phyloP scores from a whole-genome alignment of 2,888 invertebrate genomes.

The Gari tellinella region DNA sequence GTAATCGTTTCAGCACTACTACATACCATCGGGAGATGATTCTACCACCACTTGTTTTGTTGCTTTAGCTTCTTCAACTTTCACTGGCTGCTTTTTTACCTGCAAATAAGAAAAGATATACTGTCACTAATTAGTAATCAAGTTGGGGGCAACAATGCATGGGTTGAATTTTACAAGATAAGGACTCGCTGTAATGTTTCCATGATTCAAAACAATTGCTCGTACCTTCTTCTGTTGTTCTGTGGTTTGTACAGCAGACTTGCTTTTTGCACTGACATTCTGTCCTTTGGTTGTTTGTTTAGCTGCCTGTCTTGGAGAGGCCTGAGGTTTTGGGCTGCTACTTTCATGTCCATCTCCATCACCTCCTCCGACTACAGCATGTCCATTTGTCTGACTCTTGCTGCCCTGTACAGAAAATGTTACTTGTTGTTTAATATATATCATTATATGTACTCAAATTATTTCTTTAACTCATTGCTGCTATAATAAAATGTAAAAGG shows the following conservation, averaged over 20 bases:
- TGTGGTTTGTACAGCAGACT: slow-evolving; percentile 34
- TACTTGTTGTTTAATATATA: too few relatives aligned
- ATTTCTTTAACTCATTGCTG: too few relatives aligned
- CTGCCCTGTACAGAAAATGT: slow-evolving; percentile 42
- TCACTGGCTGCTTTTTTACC: slow-evolving; percentile 50
- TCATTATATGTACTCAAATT: too few relatives aligned
- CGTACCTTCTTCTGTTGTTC: slow-evolving; percentile 61
- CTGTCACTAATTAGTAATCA: too few relatives aligned
- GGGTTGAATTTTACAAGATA: too few relatives aligned
- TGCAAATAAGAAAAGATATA: slow-evolving; percentile 10
- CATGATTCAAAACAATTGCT: too few relatives aligned
- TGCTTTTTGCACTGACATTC: slow-evolving; percentile 27
- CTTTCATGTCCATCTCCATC: slow-evolving; percentile 45
- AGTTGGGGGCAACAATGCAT: too few relatives aligned
- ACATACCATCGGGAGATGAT: background rate
- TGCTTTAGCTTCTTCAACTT: slow-evolving; percentile 30
- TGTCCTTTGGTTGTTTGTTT: slow-evolving; percentile 35
- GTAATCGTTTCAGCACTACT: too few relatives aligned
- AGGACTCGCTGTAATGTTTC: too few relatives aligned
- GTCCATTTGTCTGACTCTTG: slow-evolving; percentile 70
- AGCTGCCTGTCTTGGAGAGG: slow-evolving; percentile 60
- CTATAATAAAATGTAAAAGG: too few relatives aligned
- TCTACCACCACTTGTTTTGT: slow-evolving; percentile 14
- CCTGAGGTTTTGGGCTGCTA: slow-evolving; percentile 49
- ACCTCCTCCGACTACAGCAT: slow-evolving; percentile 55